phyloP scores from a whole-genome alignment of 1,140 invertebrate species.

The Trissolcus basalis region DNA sequence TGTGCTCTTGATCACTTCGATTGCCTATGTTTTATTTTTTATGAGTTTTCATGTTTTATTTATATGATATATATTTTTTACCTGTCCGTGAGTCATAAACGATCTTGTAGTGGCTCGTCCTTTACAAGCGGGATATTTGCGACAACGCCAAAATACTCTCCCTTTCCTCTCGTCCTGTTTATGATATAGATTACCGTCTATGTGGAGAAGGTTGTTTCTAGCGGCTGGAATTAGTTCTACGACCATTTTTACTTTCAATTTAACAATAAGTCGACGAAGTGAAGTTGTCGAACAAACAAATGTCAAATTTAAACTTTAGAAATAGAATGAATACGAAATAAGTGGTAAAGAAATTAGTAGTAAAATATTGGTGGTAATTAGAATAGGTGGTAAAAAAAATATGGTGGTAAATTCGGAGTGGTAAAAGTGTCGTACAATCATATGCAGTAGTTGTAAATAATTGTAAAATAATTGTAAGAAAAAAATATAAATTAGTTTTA shows the following conservation, averaged over 20 bases:
- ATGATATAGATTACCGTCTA: slow-evolving; percentile 11
- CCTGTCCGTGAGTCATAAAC: slow-evolving; percentile 9
- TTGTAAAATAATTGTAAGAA: too few species aligned
- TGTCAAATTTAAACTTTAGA: too few species aligned
- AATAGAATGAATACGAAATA: too few species aligned
- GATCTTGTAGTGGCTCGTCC: slow-evolving; percentile 14
- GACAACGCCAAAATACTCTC: slow-evolving; percentile 14
- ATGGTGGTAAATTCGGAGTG: too few species aligned
- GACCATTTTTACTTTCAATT: slow-evolving; percentile 10
- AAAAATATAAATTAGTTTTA: too few species aligned
- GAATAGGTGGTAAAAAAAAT: too few species aligned
- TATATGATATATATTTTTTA: slow-evolving; percentile 1
- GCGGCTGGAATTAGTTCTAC: slow-evolving; percentile 8
- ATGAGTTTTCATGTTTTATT: slow-evolving; percentile 2
- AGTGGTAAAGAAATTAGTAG: too few species aligned
- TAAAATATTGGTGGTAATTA: too few species aligned
- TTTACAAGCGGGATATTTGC: slow-evolving; percentile 22
- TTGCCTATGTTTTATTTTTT: slow-evolving; percentile 9
- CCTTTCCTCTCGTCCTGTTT: slow-evolving; percentile 24
- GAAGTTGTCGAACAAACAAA: too few species aligned
- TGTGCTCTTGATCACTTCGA: slow-evolving; percentile 9
- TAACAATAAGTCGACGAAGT: too few species aligned
- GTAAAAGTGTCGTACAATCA: too few species aligned
- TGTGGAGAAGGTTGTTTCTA: slow-evolving; percentile 18
- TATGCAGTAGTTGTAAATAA: too few species aligned